phyloP scores from a whole-genome alignment of 92 coral and sea anemone genomes.

The Desmophyllum pertusum region DNA sequence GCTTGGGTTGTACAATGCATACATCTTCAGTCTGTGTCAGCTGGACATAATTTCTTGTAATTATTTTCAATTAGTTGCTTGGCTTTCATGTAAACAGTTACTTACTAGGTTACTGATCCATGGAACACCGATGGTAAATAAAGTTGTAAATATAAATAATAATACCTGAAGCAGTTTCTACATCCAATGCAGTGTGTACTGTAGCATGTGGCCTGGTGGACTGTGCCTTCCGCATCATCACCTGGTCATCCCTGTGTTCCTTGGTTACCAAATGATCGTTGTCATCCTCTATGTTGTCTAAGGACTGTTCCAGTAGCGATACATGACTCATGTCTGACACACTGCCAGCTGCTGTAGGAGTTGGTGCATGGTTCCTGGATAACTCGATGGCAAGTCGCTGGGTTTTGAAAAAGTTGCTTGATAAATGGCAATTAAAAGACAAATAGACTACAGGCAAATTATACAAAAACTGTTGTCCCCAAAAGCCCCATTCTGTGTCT shows the following conservation, averaged over 20 bases:
- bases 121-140: background rate
- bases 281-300: slow-evolving; percentile 84
- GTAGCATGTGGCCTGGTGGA: slow-evolving; percentile 59
- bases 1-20: too few species aligned
- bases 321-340: slow-evolving; percentile 84
- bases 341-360: slow-evolving; percentile 50
- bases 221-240: slow-evolving; percentile 47
- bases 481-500: too few species aligned
- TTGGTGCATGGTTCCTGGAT: slow-evolving; percentile 84
- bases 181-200: slow-evolving; percentile 88
- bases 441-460: too few species aligned
- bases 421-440: too few species aligned
- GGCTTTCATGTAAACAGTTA: too few species aligned
- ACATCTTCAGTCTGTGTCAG: too few species aligned
- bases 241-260: slow-evolving; percentile 61
- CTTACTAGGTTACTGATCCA: too few species aligned
- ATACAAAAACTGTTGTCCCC: too few species aligned
- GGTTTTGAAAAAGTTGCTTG: background rate
- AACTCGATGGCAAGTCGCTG: slow-evolving; percentile 96
- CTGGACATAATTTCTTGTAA: too few species aligned
- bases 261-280: slow-evolving; percentile 71
- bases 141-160: too few species aligned
- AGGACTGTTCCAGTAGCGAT: slow-evolving; percentile 89
- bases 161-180: slow-evolving; percentile 88
- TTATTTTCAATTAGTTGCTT: too few species aligned